Evolutionary conservation across 2,888 invertebrate genomes (phyloP), one percentile per base, ranked within the genome.

Genomic region (Chaetogeoica ovagalla): DNA sequence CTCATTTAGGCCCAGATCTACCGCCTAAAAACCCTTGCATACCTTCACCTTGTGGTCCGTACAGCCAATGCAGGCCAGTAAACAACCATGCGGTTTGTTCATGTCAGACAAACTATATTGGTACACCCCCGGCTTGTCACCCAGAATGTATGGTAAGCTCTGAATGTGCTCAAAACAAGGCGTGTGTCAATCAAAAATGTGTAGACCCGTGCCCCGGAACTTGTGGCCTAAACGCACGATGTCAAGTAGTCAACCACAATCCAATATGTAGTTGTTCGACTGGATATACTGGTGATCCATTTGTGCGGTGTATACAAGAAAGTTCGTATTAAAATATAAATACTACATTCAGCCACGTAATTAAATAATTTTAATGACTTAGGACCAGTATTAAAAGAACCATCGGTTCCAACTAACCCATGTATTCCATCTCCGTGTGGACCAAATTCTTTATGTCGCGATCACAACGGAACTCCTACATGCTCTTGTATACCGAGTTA

Each of bases 71-170:
- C 87, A 90, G 91, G 79, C 89, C 89, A 72, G 89, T 90, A 84
- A 90, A 91, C 84, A 90, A 90, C 72, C 90, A 92, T 86, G 92
- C 93, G 66, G 91, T 92, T 82, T 94, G 94, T 86, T 92, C 93
- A 82, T 94, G 94, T 85, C 89, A 90, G 84, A 89, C 90, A 82
- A 90, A 90, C 83, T 93, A 91, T 86, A 87, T 91, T 83, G 93
- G 94, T 81, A 89, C 92, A 77, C 94, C 94, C 62, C 93, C 93
- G 39, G 89, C 89, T 83, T 94, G 94, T 86, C 89, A 91, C 84
- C 93, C 93, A 4, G 93, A 93, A 87, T 94, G 93, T 87, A 89
- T 92, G 83, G 90, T 92, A 83, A 93, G 92, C 86, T 91, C 93
- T 0, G 93, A 94, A 86, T 94, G 94, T 87, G 88, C 91, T 82